Evolutionary conservation across 2,888 invertebrate species (phyloP).

Genomic region (Homarus gammarus): DNA sequence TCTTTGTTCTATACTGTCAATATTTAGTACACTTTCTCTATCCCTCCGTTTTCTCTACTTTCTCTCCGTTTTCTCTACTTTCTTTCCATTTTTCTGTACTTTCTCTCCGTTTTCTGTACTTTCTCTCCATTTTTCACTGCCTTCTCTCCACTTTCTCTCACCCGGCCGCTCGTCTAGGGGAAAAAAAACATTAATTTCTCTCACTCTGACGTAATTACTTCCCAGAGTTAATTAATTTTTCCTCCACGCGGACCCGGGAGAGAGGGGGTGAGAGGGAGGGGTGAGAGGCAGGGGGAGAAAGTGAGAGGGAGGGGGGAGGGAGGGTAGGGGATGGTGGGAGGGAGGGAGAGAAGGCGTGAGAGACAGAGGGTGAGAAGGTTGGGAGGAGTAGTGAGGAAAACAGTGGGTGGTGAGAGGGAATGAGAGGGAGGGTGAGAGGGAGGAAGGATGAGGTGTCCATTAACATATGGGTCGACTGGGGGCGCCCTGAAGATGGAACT

Average conservation of each 20-base stretch:
- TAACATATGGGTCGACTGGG: not conserved
- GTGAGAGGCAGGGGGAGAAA: not conserved
- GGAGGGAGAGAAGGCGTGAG: not conserved
- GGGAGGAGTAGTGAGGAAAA: not conserved
- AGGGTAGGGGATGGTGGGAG: not conserved
- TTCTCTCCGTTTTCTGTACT: too few species aligned
- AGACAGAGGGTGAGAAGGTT: conserved; percentile 11
- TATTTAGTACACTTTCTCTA: too few species aligned
- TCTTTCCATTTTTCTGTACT: too few species aligned
- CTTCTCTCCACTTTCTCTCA: too few species aligned
- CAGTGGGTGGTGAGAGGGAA: not conserved
- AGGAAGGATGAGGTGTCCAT: not conserved
- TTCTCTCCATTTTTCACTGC: too few species aligned
- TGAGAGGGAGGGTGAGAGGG: not conserved
- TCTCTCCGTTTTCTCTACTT: too few species aligned
- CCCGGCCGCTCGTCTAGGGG: too few species aligned
- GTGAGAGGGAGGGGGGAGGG: not conserved
- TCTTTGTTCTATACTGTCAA: too few species aligned
- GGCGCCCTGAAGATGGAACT: too few species aligned
- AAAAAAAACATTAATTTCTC: too few species aligned
- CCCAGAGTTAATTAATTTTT: not conserved
- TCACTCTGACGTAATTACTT: too few species aligned
- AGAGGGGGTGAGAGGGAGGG: not conserved
- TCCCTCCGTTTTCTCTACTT: too few species aligned
- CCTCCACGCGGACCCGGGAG: not conserved